Evolutionary conservation across 2,113 vertebrate genomes (phyloP).

Genomic region (Chaetura pelagica): DNA sequence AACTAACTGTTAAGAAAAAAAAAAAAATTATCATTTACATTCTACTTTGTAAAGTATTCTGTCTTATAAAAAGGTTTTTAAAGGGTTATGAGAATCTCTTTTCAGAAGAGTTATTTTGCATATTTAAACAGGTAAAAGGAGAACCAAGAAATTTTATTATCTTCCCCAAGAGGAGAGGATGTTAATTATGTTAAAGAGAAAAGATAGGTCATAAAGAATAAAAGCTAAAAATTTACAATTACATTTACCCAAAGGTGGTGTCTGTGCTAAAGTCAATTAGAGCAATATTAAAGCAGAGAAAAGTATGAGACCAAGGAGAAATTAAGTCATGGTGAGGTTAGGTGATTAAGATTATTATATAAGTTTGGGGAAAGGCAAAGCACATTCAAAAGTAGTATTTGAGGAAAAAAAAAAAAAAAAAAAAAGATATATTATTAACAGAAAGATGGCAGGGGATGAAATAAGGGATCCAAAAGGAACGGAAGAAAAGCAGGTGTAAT

Average conservation of each 20-base stretch:
- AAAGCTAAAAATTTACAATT: not conserved
- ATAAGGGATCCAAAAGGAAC: not conserved
- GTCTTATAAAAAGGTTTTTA: not conserved
- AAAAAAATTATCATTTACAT: not conserved
- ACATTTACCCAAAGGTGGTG: not conserved
- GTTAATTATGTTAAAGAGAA: not conserved
- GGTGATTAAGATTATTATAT: not conserved
- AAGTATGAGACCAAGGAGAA: not conserved
- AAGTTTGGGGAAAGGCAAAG: not conserved
- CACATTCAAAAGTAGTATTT: not conserved
- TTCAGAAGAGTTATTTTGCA: not conserved
- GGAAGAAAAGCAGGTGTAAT: not conserved
- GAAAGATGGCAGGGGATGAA: not conserved
- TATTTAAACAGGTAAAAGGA: not conserved
- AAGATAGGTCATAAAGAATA: not conserved
- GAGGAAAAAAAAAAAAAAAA: not conserved
- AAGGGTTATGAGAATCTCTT: not conserved
- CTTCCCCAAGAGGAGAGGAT: not conserved
- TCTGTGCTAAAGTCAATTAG: not conserved
- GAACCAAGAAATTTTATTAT: not conserved
- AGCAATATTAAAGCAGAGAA: constrained; percentile 4
- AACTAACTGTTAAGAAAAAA: not conserved
- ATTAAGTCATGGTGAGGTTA: not conserved
- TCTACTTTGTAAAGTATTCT: not conserved
- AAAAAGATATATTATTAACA: not conserved